These are phyloP conservation scores for Acanthis flammea DNA, from an alignment of 2,797 vertebrate species.

Conservation along the genomic window DNA sequence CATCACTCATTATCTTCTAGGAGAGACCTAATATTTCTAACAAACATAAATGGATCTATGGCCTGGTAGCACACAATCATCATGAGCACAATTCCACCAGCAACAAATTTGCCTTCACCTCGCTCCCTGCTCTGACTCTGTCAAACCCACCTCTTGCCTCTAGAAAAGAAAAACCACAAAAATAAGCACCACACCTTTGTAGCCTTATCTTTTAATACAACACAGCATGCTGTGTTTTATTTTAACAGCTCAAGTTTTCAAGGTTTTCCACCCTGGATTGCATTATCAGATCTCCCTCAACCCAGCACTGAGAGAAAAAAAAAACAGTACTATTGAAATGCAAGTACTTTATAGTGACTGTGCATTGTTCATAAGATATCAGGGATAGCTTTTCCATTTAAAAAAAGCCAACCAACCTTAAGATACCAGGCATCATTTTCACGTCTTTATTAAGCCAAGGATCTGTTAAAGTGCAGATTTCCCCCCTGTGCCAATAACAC, in stretches of 20 bases:
- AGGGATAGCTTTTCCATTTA: background rate
- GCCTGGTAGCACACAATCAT: background rate
- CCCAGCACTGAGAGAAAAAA: background rate
- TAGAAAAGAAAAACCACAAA: background rate
- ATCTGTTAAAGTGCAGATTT: conserved; percentile 26
- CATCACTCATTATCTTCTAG: background rate
- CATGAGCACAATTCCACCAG: background rate
- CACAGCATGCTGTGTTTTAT: background rate
- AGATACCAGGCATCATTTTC: conserved; percentile 46
- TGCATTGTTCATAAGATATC: background rate
- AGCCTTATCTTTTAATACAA: conserved; percentile 22
- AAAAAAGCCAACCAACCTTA: background rate
- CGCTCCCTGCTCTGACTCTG: rapidly evolving
- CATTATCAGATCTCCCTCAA: conserved; percentile 20
- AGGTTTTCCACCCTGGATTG: background rate
- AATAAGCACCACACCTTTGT: background rate
- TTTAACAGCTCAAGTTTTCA: conserved; percentile 13
- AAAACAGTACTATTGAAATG: background rate
- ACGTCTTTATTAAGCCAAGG: conserved; percentile 38
- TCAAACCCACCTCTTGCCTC: background rate
- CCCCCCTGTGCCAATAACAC: background rate
- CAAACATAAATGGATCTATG: background rate
- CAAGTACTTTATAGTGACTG: conserved; percentile 1
- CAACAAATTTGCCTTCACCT: background rate
- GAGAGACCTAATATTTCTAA: background rate